Base-by-base conservation (phyloP, 2,888 invertebrate species). In the Tipula vernalis region DNA sequence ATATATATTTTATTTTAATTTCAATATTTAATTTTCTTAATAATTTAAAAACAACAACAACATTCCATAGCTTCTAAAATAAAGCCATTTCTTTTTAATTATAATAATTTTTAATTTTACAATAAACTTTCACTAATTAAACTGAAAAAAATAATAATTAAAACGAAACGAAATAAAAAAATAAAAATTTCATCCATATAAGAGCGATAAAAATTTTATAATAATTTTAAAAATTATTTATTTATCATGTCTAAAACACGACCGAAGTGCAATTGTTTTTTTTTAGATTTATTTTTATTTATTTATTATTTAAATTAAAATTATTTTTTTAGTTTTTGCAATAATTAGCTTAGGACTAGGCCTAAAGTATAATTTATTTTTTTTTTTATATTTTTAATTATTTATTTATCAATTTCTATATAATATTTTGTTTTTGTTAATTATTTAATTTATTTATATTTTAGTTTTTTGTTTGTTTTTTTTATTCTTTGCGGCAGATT, bases 221-320 rank as follows among this genome's bases (percentile, higher is more conserved):
- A 36, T n/a, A 83, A 36, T 83, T 84, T 41, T 39, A 84, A 39
- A 41, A 84, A 84, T 84, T 15, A 15, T 41, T 83, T 36, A 36
- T 83, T 84, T 42, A 87, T 87, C 86, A 36, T 85, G 87, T 87
- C 86, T 87, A 86, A 87, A 87, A 86, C 88, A 87, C 86, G 87
- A 87, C 87, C 71, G 83, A 87, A 86, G 86, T 86, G 83, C 83
- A 86, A 83, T 71, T 71, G 71, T 71, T 41, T 87, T 85, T 42
- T 87, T 83, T 87, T 41, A 85, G 71, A 86, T 86, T 87, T 86
- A 86, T 6, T 86, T 86, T 86, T 86, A 36, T 51, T 86, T 86
- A 36, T 51, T 86, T 86, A 44, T 86, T 86, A 12, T 44, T 86
- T 85, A 85, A 84, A 84, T 84, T 84, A 39, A 84, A 39, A 84